Evolutionary conservation across 2,888 invertebrate genomes (phyloP).

Genomic region (Glaucopsyche alexis): DNA sequence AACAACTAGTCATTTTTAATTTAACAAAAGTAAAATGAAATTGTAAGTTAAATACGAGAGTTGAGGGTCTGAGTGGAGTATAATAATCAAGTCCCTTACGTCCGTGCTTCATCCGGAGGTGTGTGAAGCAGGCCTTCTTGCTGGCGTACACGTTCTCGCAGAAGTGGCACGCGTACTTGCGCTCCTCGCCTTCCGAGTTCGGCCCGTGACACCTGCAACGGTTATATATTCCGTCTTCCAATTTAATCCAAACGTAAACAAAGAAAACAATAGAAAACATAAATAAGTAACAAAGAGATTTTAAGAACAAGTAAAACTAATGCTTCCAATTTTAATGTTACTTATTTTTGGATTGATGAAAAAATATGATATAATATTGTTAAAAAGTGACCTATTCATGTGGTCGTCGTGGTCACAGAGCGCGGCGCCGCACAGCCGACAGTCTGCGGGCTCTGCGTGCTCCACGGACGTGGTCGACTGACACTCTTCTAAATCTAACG

Average conservation of each 20-base stretch:
- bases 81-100: conserved; percentile 38
- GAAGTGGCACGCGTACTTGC: conserved; percentile 69
- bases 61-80: background rate
- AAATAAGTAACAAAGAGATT: too few relatives aligned
- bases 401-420: conserved; percentile 56
- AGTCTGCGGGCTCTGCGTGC: conserved; percentile 43
- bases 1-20: too few relatives aligned
- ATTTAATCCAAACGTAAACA: too few relatives aligned
- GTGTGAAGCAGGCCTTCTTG: conserved; percentile 73
- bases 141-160: conserved; percentile 68
- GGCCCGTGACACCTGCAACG: conserved; percentile 58
- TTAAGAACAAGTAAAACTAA: too few relatives aligned
- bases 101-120: conserved; percentile 71
- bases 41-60: too few relatives aligned
- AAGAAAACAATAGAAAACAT: too few relatives aligned
- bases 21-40: too few relatives aligned
- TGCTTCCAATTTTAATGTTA: too few relatives aligned
- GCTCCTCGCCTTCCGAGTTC: conserved; percentile 52
- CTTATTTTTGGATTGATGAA: too few relatives aligned
- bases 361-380: background rate
- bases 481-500: background rate
- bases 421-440: conserved; percentile 58
- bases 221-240: background rate
- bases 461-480: background rate
- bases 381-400: conserved; percentile 49